phyloP scores from a whole-genome alignment of 2,797 vertebrate species.

The Telmatherina bonti region DNA sequence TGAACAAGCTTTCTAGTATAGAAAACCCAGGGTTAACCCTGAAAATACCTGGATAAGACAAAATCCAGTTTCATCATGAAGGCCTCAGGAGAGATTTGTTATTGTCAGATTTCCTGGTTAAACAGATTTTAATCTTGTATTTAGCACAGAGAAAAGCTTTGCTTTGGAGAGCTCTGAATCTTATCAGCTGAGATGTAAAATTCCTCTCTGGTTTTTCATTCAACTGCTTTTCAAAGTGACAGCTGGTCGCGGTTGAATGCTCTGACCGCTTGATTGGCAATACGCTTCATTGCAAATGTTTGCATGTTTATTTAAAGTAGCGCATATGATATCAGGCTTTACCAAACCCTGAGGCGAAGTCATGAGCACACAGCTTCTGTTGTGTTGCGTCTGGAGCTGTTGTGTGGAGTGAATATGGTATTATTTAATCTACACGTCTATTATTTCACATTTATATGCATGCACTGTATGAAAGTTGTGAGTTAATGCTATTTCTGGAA shows the following conservation, averaged over 20 bases:
- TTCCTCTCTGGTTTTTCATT: too few species aligned
- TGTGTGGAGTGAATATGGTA: background rate
- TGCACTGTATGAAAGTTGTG: background rate
- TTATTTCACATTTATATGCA: conserved; percentile 14
- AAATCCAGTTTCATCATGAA: too few species aligned
- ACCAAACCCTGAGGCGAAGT: background rate
- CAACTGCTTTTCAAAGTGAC: background rate
- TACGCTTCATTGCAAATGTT: background rate
- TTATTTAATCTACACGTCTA: background rate
- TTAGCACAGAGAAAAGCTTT: background rate
- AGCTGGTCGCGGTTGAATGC: background rate
- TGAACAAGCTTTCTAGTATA: too few species aligned
- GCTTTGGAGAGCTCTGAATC: background rate
- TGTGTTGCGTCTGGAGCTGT: background rate
- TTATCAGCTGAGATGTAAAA: background rate
- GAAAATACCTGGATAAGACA: too few species aligned
- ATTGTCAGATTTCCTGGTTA: too few species aligned
- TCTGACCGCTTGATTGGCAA: background rate
- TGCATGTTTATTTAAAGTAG: background rate
- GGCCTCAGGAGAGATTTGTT: too few species aligned
- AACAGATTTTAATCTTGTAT: background rate
- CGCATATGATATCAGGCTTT: background rate
- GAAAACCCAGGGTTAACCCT: too few species aligned
- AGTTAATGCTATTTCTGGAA: conserved; percentile 8
- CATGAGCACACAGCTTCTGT: background rate